Conservation (phyloP, 2,888 invertebrate genomes). For the Malacosoma neustria region DNA sequence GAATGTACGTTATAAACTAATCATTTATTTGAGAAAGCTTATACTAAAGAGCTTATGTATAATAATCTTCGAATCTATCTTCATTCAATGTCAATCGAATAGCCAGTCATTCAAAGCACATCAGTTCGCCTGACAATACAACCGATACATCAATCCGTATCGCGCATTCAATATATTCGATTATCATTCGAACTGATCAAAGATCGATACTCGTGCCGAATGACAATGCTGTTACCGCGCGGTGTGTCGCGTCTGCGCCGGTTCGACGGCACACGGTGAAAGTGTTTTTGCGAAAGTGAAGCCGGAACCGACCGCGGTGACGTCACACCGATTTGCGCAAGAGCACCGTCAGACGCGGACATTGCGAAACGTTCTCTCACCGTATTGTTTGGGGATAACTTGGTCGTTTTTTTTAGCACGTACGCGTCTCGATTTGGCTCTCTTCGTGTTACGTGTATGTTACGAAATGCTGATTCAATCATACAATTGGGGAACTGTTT, state of each 20-base stretch:
- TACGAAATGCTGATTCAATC: neutral
- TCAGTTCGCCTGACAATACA: neutral
- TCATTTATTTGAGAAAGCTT: no score
- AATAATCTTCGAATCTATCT: neutral
- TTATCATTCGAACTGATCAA: neutral
- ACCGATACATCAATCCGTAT: neutral
- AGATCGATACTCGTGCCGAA: slow-evolving; percentile 29
- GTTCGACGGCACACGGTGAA: slow-evolving; percentile 44
- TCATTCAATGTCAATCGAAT: neutral
- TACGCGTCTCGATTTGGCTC: slow-evolving; percentile 19
- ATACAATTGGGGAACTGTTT: neutral
- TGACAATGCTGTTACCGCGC: slow-evolving; percentile 28
- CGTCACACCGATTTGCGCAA: slow-evolving; percentile 68
- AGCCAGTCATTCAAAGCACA: neutral
- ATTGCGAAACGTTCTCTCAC: slow-evolving; percentile 61
- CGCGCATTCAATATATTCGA: neutral
- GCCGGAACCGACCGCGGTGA: slow-evolving; percentile 60
- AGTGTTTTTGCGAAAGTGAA: slow-evolving; percentile 71
- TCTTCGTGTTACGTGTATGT: neutral
- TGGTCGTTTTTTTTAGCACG: slow-evolving; percentile 17
- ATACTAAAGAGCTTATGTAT: neutral
- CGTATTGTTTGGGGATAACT: slow-evolving; percentile 36
- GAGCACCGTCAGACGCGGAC: slow-evolving; percentile 37
- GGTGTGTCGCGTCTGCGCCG: slow-evolving; percentile 33
- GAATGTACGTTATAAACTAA: no score